phyloP scores from a whole-genome alignment of 2,797 vertebrate genomes.

The Lepus townsendii region DNA sequence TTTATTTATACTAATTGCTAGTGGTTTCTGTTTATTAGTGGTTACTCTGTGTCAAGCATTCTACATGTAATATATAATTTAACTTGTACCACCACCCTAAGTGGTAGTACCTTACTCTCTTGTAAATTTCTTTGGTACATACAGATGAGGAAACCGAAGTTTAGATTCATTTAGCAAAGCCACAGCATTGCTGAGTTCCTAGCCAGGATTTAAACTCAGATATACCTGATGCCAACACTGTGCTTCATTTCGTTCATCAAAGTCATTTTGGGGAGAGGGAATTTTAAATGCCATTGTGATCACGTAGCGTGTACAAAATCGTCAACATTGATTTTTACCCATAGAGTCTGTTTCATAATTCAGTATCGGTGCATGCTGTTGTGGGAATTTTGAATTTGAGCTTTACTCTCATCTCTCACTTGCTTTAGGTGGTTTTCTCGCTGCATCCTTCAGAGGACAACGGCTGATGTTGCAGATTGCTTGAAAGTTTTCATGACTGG shows the following conservation, averaged over 20 bases:
- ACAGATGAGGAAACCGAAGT: not conserved
- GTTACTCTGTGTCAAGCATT: not conserved
- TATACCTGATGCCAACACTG: not conserved
- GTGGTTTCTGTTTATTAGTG: not conserved
- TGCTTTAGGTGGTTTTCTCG: slow-evolving; percentile 87
- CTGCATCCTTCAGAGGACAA: slow-evolving; percentile 83
- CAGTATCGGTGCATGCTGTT: not conserved
- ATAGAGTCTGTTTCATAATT: not conserved
- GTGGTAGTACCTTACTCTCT: not conserved
- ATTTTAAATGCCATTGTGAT: not conserved
- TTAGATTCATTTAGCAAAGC: not conserved
- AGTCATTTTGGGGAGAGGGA: not conserved
- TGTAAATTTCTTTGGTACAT: not conserved
- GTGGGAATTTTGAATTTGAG: not conserved
- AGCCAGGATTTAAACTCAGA: not conserved
- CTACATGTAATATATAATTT: not conserved
- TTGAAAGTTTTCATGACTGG: slow-evolving; percentile 87
- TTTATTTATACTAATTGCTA: not conserved
- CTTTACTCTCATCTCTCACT: slow-evolving; percentile 3
- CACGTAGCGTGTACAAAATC: not conserved
- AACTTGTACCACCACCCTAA: not conserved
- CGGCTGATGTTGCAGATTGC: slow-evolving; percentile 80
- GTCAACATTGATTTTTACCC: not conserved
- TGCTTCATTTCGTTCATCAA: slow-evolving; percentile 22
- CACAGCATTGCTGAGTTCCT: not conserved